phyloP scores from a whole-genome alignment of 2,113 vertebrate genomes.

The Seriola dumerili region DNA sequence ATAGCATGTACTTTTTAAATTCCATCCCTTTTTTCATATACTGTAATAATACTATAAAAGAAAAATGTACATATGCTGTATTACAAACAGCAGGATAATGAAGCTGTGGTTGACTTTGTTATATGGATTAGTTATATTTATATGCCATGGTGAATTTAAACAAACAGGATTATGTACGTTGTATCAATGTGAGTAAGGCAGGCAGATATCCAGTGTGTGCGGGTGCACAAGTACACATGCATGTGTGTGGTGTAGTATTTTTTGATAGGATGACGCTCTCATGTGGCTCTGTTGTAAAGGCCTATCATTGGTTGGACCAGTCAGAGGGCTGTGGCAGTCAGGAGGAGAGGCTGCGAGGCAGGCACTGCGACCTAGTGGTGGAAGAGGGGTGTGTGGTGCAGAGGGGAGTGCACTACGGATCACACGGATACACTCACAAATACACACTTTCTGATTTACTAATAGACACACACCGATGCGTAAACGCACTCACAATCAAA shows the following conservation, averaged over 20 bases:
- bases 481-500: conserved; percentile 33
- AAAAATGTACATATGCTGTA: conserved; percentile 13
- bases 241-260: conserved; percentile 62
- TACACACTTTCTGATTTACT: conserved; percentile 23
- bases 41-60: conserved; percentile 18
- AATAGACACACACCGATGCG: conserved; percentile 11
- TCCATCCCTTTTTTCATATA: not conserved
- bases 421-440: conserved; percentile 33
- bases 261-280: conserved; percentile 65
- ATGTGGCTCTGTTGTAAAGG: conserved; percentile 48
- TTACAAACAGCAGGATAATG: conserved; percentile 65
- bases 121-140: conserved; percentile 80
- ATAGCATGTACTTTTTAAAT: not conserved
- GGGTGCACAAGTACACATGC: conserved; percentile 27
- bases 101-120: conserved; percentile 70
- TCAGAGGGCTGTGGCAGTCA: conserved; percentile 51
- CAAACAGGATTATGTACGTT: conserved; percentile 80
- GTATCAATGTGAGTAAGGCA: conserved; percentile 63
- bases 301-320: conserved; percentile 64
- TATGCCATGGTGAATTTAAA: conserved; percentile 66
- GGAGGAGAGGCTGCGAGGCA: conserved; percentile 66
- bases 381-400: conserved; percentile 61
- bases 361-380: conserved; percentile 85
- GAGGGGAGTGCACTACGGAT: conserved; percentile 32
- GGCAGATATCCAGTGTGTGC: conserved; percentile 65